These are phyloP conservation scores for Brachionus asplanchnoidis DNA, from an alignment of 1,140 invertebrate genomes.

Conservation along the genomic window DNA sequence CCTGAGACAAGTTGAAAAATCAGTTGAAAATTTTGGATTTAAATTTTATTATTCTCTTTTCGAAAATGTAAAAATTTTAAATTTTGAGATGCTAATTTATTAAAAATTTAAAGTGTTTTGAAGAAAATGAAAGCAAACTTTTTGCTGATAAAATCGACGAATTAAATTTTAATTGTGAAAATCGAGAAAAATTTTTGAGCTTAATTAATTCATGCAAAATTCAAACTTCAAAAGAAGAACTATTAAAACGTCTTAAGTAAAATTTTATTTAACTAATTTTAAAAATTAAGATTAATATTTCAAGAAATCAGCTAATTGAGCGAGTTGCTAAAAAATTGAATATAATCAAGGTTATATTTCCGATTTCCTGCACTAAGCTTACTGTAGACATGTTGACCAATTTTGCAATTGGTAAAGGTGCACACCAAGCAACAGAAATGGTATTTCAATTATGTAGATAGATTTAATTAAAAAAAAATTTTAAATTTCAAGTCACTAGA, in stretches of 20 bases:
- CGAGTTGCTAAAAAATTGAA: background rate
- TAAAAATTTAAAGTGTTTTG: background rate
- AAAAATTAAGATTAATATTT: background rate
- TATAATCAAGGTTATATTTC: background rate
- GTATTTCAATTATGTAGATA: background rate
- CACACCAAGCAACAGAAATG: slow-evolving; percentile 9
- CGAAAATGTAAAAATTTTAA: slow-evolving; percentile 13
- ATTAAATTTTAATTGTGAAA: background rate
- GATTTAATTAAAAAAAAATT: too few species aligned
- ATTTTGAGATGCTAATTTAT: background rate
- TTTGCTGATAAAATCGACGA: background rate
- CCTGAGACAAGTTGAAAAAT: background rate
- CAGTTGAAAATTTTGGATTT: background rate
- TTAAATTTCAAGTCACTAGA: background rate
- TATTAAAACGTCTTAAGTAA: slow-evolving; percentile 33
- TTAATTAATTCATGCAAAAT: background rate
- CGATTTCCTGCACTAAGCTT: slow-evolving; percentile 2
- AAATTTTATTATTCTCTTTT: slow-evolving; percentile 21
- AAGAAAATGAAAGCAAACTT: background rate
- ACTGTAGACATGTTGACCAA: slow-evolving; percentile 18
- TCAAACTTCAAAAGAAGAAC: slow-evolving; percentile 32
- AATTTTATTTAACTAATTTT: background rate
- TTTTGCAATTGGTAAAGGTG: slow-evolving; percentile 37
- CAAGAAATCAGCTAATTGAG: background rate
- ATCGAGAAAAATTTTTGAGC: background rate